These are phyloP conservation scores for Gisinianus flammeolus DNA, from an alignment of 2,888 invertebrate species.

Conservation along the genomic window DNA sequence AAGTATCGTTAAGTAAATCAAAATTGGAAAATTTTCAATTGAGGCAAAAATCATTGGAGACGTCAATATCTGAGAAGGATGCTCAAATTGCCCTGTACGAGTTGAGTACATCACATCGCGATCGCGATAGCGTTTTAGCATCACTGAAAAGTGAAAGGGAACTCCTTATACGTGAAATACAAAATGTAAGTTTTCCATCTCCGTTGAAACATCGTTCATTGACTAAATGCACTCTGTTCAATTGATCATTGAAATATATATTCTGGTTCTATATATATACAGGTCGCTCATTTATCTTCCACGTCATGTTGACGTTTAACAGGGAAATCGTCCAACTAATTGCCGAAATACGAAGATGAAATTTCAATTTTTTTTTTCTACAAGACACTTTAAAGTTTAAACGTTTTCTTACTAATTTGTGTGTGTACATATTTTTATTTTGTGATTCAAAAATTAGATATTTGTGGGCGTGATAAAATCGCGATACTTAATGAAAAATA, in stretches of 20 bases:
- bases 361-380: neutral
- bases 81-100: constrained; percentile 46
- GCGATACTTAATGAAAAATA: too few species aligned
- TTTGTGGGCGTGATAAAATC: too few species aligned
- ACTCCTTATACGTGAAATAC: constrained; percentile 38
- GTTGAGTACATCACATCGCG: neutral
- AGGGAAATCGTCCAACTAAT: neutral
- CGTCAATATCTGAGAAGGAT: constrained; percentile 47
- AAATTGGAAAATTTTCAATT: constrained; percentile 40
- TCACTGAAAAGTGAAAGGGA: constrained; percentile 41
- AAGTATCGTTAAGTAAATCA: neutral
- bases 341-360: too few species aligned
- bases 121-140: neutral
- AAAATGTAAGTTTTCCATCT: constrained; percentile 53
- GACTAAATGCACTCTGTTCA: neutral
- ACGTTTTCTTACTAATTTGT: too few species aligned
- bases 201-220: neutral
- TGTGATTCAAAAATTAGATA: too few species aligned
- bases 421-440: too few species aligned
- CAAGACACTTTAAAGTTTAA: too few species aligned
- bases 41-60: constrained; percentile 43
- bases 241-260: neutral
- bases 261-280: neutral
- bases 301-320: neutral
- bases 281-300: constrained; percentile 8